Evolutionary conservation across 2,888 invertebrate genomes (phyloP).

Genomic region (Parelbella ahira): DNA sequence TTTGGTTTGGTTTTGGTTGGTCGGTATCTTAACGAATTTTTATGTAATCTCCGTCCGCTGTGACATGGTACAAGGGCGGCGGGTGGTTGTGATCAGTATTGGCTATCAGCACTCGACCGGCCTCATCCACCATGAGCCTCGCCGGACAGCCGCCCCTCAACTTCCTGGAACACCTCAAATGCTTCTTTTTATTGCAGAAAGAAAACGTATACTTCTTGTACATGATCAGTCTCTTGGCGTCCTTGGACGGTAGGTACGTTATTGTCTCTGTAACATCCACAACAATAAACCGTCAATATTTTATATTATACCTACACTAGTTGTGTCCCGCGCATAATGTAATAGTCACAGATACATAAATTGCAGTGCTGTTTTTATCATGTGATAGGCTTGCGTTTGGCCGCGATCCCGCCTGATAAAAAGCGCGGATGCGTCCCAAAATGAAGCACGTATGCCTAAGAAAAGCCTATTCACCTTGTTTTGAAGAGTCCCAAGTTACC

Average conservation of each 20-base stretch:
- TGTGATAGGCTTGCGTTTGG: no score
- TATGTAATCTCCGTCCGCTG: slow-evolving; percentile 4
- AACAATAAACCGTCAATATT: no score
- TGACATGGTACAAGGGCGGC: slow-evolving; percentile 9
- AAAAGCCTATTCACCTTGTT: no score
- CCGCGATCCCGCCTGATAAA: no score
- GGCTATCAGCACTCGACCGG: slow-evolving; percentile 25
- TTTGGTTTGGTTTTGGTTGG: no score
- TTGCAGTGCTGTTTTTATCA: no score
- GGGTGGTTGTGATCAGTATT: slow-evolving; percentile 36
- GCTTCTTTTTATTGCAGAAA: slow-evolving; percentile 27
- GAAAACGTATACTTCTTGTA: slow-evolving; percentile 35
- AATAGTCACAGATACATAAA: no score
- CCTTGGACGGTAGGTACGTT: slow-evolving; percentile 1
- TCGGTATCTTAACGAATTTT: slow-evolving; percentile 9
- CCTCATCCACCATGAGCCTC: slow-evolving; percentile 28
- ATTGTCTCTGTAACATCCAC: slow-evolving; percentile 10
- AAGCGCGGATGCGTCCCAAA: no score
- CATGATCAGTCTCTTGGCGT: slow-evolving; percentile 23
- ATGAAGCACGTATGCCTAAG: no score
- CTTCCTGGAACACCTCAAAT: slow-evolving; percentile 29
- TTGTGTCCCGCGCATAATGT: no score
- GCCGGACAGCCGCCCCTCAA: slow-evolving; percentile 29
- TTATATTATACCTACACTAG: no score
- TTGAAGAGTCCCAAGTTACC: no score